Conservation (phyloP, 2,113 vertebrate genomes). For the Picathartes gymnocephalus region DNA sequence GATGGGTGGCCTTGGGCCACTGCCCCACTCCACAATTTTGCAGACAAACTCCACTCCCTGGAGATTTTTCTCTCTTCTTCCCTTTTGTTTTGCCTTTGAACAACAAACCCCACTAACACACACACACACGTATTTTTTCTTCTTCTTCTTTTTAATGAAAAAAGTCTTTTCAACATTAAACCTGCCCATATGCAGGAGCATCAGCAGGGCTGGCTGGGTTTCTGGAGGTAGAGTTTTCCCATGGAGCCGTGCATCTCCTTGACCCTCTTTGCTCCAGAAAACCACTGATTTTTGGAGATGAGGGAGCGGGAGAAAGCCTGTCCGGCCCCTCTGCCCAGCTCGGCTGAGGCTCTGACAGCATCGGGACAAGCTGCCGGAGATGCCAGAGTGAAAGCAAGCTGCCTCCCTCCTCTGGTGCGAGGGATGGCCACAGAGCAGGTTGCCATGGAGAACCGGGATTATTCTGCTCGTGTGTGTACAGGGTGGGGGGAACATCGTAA, state of each 20-base stretch:
- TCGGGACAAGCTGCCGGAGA: background rate
- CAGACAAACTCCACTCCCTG: background rate
- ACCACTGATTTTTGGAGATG: background rate
- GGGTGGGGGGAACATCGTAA: background rate
- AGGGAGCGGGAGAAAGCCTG: rapidly evolving
- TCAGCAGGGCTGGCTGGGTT: background rate
- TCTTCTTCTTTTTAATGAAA: background rate
- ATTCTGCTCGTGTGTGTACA: background rate
- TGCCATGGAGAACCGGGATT: conserved; percentile 54
- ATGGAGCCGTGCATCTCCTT: rapidly evolving
- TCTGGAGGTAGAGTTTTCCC: background rate
- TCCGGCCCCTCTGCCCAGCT: background rate
- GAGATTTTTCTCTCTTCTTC: background rate
- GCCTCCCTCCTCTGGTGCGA: background rate
- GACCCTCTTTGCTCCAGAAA: background rate
- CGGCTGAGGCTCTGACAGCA: background rate
- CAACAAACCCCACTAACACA: background rate
- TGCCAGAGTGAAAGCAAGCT: background rate
- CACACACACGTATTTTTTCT: rapidly evolving
- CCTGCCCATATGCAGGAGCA: background rate
- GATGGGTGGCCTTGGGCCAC: rapidly evolving
- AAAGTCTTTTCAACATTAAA: background rate
- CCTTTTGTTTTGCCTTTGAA: background rate
- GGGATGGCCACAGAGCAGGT: background rate
- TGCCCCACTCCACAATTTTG: rapidly evolving